Percentiles rank a stretch among this genome's conserved stretches.
Evolutionary conservation across 2,113 vertebrate genomes (phyloP).

Genomic region (Oxygymnocypris stewartii): DNA sequence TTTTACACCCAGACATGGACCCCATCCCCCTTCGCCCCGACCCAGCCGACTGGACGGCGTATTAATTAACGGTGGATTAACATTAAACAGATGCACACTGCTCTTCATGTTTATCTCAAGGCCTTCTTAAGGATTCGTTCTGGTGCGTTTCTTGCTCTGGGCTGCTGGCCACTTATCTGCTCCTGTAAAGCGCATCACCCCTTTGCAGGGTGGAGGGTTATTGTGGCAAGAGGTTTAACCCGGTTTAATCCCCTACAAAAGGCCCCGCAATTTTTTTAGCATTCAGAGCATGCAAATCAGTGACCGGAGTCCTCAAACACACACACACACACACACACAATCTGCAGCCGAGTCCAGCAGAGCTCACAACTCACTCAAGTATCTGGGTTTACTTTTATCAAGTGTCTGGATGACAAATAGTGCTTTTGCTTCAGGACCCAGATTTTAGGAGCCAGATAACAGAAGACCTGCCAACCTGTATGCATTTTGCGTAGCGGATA

Average conservation of each 20-base stretch:
- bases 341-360: not conserved
- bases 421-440: not conserved
- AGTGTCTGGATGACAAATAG: not conserved
- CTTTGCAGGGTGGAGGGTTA: constrained; percentile 56
- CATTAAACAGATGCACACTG: constrained; percentile 51
- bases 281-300: constrained; percentile 79
- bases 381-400: not conserved
- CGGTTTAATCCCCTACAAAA: constrained; percentile 67
- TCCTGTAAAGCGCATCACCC: constrained; percentile 60
- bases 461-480: no score
- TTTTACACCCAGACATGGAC: constrained; percentile 28
- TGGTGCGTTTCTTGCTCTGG: constrained; percentile 52
- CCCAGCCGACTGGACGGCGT: constrained; percentile 61
- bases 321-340: not conserved
- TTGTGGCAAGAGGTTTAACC: constrained; percentile 69
- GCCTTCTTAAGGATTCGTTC: constrained; percentile 63
- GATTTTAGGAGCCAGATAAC: not conserved
- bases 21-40: constrained; percentile 52
- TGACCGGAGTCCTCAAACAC: constrained; percentile 53
- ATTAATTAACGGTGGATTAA: constrained; percentile 73
- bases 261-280: constrained; percentile 69
- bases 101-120: constrained; percentile 56
- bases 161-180: constrained; percentile 57
- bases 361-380: not conserved
- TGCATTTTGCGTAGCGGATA: no score